Base-by-base conservation (phyloP, 1,140 invertebrate genomes). In the Leptonema lineaticorne region DNA sequence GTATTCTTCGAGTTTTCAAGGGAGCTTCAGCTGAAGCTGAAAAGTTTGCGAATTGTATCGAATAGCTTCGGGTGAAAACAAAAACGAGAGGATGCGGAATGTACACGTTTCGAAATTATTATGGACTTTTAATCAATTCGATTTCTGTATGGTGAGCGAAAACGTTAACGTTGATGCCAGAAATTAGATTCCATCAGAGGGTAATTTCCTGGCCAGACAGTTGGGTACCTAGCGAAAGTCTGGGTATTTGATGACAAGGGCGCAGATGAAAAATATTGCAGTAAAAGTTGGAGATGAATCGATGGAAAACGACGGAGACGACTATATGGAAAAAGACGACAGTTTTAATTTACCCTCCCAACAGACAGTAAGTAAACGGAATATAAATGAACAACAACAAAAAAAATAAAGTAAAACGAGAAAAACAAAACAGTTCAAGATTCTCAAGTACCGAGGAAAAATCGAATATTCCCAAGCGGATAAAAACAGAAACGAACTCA, bases 151-250 rank as follows among this genome's bases (percentile, higher is more conserved):
- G n/a, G n/a, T n/a, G 33, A 16, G 53, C 45, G 63, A 41, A n/a
- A 71, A 67, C 60, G 66, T 69, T 58, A 71, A 69, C 67, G 66
- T 65, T 5, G 70, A 68, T 71, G 70, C 70, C 66, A 67, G 56
- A 68, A 71, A 71, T 71, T 71, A 71, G 70, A 71, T 71, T 69
- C 67, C 63, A 68, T 53, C 69, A 60, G 65, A 18, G 64, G 41
- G 69, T 66, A 71, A 71, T 71, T 71, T 69, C 70, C 66, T 68
- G 66, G 66, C 65, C 53, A 69, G 67, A 71, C 67, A 30, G 29
- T 58, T 22, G 20, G 29, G 24, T 24, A 20, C 18, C 59, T 18
- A 18, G 7, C 58, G 14, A 33, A 28, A 20, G 57, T 7, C 22
- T 3, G n/a, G n/a, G n/a, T n/a, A n/a, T n/a, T n/a, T n/a, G n/a